Percentiles rank a stretch among this genome's conserved stretches.
Conservation (phyloP, 2,113 vertebrate species). For the Gasterosteus nipponicus region DNA sequence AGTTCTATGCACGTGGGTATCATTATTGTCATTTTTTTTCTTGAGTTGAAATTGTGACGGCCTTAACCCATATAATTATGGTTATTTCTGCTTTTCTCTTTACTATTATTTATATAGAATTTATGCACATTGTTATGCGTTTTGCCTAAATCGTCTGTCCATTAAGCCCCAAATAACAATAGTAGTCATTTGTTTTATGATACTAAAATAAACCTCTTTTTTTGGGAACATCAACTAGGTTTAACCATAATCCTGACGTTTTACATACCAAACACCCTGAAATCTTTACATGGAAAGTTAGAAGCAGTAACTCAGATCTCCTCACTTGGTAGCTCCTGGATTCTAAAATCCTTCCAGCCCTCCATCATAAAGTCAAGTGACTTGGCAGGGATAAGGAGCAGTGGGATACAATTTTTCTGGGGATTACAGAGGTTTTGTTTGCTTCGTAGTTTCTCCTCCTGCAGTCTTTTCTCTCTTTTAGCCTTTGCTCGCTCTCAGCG, state of each 20-base stretch:
- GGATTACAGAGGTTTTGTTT: constrained; percentile 40
- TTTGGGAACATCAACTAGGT: not conserved
- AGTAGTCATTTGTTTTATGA: not conserved
- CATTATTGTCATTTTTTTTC: not conserved
- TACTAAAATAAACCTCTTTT: not conserved
- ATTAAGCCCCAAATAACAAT: not conserved
- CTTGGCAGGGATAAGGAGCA: constrained; percentile 24
- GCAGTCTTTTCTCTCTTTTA: constrained; percentile 22
- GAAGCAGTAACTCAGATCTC: constrained; percentile 10
- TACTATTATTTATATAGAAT: not conserved
- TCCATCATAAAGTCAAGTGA: constrained; percentile 39
- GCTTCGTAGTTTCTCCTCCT: constrained; percentile 13
- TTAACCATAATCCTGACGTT: not conserved
- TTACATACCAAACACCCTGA: not conserved
- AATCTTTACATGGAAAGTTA: not conserved
- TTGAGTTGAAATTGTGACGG: not conserved
- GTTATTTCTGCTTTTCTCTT: not conserved
- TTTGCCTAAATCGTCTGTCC: not conserved
- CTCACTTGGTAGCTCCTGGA: not conserved
- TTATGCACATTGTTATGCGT: not conserved
- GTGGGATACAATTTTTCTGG: constrained; percentile 17
- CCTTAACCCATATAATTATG: not conserved
- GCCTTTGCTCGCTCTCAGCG: constrained; percentile 39
- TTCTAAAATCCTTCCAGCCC: not conserved
- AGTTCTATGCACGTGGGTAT: not conserved